A percentile compares a stretch with the other conserved stretches of the same genome.
These are phyloP conservation scores for Cephonodes hylas DNA, from an alignment of 2,888 invertebrate species.

Conservation along the genomic window DNA sequence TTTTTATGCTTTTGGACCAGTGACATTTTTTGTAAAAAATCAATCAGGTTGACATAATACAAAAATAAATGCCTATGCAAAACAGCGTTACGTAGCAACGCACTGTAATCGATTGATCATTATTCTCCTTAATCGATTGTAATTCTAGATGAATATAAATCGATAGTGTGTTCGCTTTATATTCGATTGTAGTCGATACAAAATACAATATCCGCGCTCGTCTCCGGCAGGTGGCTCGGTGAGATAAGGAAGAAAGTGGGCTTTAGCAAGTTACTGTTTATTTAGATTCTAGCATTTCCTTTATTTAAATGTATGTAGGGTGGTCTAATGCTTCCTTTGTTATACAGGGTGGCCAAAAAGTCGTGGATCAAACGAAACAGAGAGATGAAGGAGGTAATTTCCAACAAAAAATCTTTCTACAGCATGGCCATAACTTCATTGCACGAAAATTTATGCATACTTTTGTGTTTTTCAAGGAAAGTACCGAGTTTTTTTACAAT, in stretches of 20 bases:
- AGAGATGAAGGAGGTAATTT: too few relatives aligned
- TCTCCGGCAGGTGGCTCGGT: conserved; percentile 39
- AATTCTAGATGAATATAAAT: conserved; percentile 18
- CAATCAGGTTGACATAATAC: not conserved
- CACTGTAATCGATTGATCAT: conserved; percentile 16
- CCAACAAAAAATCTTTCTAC: too few relatives aligned
- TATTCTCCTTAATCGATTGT: conserved; percentile 32
- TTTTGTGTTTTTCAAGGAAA: too few relatives aligned
- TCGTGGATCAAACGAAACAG: too few relatives aligned
- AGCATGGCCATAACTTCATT: too few relatives aligned
- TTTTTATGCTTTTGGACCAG: not conserved
- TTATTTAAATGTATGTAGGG: not conserved
- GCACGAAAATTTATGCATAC: too few relatives aligned
- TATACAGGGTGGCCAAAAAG: too few relatives aligned
- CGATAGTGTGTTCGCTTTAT: conserved; percentile 22
- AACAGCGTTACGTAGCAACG: not conserved
- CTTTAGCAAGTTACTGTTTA: conserved; percentile 41
- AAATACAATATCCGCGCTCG: conserved; percentile 24
- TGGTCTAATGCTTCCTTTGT: conserved; percentile 21
- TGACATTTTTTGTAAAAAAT: not conserved
- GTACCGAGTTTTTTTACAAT: too few relatives aligned
- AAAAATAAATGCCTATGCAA: conserved; percentile 7
- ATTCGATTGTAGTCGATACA: conserved; percentile 27
- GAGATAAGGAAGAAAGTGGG: conserved; percentile 43
- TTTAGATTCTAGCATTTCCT: conserved; percentile 31